Conservation (phyloP, 2,797 vertebrate species). For the Ptychobarbus kaznakovi region DNA sequence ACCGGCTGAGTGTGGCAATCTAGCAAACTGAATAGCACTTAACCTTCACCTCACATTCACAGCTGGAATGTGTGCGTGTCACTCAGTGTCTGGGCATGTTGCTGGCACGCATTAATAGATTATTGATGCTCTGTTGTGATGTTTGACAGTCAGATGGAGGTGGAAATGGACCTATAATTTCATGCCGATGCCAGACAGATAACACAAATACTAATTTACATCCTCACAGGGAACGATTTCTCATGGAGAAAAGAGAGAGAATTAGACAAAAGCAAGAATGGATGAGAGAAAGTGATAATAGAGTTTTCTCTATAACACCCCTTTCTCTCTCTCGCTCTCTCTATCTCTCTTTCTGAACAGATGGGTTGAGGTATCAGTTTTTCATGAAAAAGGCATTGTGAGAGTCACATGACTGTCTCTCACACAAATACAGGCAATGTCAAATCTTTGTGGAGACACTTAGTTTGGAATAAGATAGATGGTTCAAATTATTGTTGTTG, state of each 20-base stretch:
- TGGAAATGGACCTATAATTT: constrained; percentile 74
- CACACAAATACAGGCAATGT: constrained; percentile 30
- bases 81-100: constrained; percentile 41
- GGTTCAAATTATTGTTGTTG: not conserved
- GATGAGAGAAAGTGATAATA: constrained; percentile 44
- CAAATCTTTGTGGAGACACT: constrained; percentile 8
- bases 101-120: constrained; percentile 70
- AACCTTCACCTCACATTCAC: constrained; percentile 47
- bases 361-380: constrained; percentile 76
- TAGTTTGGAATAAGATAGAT: not conserved
- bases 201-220: constrained; percentile 66
- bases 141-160: constrained; percentile 69
- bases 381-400: constrained; percentile 65
- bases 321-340: constrained; percentile 14
- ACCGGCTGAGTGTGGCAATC: constrained; percentile 37
- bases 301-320: constrained; percentile 12
- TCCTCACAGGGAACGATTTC: constrained; percentile 65
- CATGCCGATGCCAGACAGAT: constrained; percentile 71
- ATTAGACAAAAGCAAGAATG: constrained; percentile 61
- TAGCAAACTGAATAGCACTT: constrained; percentile 32
- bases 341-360: constrained; percentile 67
- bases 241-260: constrained; percentile 54
- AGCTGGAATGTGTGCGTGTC: constrained; percentile 52
- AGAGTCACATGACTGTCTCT: constrained; percentile 43
- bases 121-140: constrained; percentile 74